Evolutionary conservation across 2,888 invertebrate genomes (phyloP), one percentile per base, ranked within the genome.

Genomic region (Ornithoptera alexandrae): DNA sequence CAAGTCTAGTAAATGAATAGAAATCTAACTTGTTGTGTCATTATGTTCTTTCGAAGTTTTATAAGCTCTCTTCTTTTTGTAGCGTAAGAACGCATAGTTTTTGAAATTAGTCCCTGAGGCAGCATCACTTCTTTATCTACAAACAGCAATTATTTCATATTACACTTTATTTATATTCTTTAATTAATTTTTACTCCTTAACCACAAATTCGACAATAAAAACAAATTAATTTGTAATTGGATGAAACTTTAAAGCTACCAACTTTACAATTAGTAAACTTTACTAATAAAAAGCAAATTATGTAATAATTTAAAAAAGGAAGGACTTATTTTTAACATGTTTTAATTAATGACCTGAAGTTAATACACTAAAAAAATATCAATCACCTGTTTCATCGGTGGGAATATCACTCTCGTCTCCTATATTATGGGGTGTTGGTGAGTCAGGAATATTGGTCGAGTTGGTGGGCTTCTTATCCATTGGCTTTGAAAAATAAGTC

Each of bases 51-150:
- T 22, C 84, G 82, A 71, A 85, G 46, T 75, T 88, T 89, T 2
- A 86, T 62, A 70, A 90, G 90, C 72, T 92, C 92, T 64, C 90
- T 83, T 76, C 84, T 90, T 74, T 87, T 91, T 8, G 86, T 83
- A 1, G 87, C 82, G 64, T 90, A 74, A 4, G 72, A 30, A 62
- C 90, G 79, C 74, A 83, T 72, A 20, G 86, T 76, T 78, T 89
- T 92, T 6, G 80, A 72, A 15, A 87, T 24, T 36, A 88, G 73
- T 61, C 77, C 81, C 46, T 86, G 85, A 8, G 90, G 88, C 72
- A 88, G 68, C 1, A 69, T 60, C 4, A 78, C 64, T 6, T 85
- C 84, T 75, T 85, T 87, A 53, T 84, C 90, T 88, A 78, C 1
- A 74, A 74, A 70, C 22, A 67, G 2, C n/a, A 60, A 30, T 6